phyloP scores from a whole-genome alignment of 2,113 vertebrate genomes.

The Nesoenas mayeri region DNA sequence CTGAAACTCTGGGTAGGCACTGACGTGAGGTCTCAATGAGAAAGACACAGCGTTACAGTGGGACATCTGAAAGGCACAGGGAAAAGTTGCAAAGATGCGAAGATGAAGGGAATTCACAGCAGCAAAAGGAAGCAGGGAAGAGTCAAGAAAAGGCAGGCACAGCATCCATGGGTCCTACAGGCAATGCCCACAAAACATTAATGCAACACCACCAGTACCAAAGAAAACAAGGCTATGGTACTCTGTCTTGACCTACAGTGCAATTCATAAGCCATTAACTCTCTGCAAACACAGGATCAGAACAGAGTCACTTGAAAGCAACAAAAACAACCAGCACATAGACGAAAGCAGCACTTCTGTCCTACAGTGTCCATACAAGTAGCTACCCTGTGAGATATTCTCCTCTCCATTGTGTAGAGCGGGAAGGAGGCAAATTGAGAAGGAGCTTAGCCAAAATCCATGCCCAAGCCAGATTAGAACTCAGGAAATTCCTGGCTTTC shows the following conservation, averaged over 20 bases:
- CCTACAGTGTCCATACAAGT: not conserved
- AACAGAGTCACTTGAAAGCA: not conserved
- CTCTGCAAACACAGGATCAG: not conserved
- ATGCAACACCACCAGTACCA: not conserved
- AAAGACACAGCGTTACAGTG: not conserved
- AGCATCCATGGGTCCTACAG: not conserved
- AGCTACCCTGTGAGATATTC: not conserved
- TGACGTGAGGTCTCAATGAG: not conserved
- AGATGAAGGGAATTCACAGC: not conserved
- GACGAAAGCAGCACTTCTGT: not conserved
- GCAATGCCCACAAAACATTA: not conserved
- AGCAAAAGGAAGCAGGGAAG: not conserved
- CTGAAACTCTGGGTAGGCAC: not conserved
- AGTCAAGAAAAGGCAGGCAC: not conserved
- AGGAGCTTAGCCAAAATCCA: not conserved
- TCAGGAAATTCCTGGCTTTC: constrained; percentile 57
- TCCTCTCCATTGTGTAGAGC: not conserved
- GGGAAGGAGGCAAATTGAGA: constrained; percentile 3
- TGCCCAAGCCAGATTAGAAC: constrained; percentile 48
- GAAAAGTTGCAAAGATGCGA: not conserved
- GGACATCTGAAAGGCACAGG: not conserved
- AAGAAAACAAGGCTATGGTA: not conserved
- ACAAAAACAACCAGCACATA: not conserved
- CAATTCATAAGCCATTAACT: not conserved
- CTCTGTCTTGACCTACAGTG: not conserved